Percentiles rank a stretch among this genome's conserved stretches.
Conservation (phyloP, 2,113 vertebrate genomes). For the Coracopsis vasa region DNA sequence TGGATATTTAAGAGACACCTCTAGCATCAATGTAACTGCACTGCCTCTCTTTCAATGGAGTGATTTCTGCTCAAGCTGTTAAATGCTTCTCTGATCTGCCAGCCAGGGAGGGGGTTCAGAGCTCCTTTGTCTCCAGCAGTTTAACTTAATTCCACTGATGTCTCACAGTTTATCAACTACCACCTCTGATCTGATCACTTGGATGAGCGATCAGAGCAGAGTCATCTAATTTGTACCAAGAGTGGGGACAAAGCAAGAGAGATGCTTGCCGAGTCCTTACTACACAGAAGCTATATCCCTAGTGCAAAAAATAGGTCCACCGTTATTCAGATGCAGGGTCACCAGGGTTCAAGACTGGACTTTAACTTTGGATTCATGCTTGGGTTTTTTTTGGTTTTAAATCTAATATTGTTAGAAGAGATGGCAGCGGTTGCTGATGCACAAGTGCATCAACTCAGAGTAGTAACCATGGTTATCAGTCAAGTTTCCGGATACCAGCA, state of each 20-base stretch:
- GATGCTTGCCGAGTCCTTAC: neutral
- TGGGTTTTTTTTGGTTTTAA: neutral
- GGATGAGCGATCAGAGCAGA: neutral
- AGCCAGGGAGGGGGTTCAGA: neutral
- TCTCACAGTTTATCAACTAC: neutral
- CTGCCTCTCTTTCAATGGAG: neutral
- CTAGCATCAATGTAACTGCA: neutral
- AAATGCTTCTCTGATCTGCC: slow-evolving; percentile 38
- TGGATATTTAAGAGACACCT: neutral
- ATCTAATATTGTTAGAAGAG: neutral
- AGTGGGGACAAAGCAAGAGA: neutral
- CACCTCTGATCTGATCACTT: slow-evolving; percentile 1
- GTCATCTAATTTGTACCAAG: neutral
- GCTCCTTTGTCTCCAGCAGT: slow-evolving; percentile 36
- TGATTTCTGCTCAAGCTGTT: slow-evolving; percentile 14
- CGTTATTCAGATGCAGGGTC: neutral
- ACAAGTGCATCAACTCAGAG: neutral
- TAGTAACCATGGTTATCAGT: neutral
- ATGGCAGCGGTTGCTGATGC: neutral
- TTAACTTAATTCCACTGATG: slow-evolving; percentile 42
- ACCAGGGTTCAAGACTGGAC: neutral
- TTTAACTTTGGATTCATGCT: neutral
- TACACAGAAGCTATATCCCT: neutral
- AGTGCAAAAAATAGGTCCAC: neutral
- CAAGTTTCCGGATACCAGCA: neutral